Percentiles rank a stretch among this genome's conserved stretches.
These are phyloP conservation scores for Calonectris borealis DNA, from an alignment of 2,113 vertebrate species.

Conservation along the genomic window DNA sequence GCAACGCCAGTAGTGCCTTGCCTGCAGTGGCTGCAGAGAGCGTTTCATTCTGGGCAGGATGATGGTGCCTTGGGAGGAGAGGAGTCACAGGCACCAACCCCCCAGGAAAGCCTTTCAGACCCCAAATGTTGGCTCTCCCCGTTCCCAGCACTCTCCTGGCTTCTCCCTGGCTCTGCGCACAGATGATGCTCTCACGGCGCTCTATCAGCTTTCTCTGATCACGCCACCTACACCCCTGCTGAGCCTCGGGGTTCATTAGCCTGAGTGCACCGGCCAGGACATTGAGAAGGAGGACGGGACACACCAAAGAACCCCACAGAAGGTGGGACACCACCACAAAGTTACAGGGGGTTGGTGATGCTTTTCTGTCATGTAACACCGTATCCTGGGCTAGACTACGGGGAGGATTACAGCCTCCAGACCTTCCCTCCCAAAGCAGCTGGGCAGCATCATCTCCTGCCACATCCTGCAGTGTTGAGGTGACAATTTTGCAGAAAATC, in stretches of 20 bases:
- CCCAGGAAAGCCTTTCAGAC: neutral
- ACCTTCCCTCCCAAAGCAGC: neutral
- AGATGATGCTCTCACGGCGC: rapidly evolving
- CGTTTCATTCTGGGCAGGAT: neutral
- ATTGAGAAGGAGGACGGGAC: neutral
- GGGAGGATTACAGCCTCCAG: neutral
- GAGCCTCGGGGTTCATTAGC: rapidly evolving
- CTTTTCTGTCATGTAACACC: neutral
- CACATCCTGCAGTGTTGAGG: rapidly evolving
- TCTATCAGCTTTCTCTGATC: neutral
- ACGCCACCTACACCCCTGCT: neutral
- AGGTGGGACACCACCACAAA: rapidly evolving
- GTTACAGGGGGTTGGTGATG: neutral
- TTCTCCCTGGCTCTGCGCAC: neutral
- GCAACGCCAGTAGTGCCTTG: neutral
- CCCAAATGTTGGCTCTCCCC: neutral
- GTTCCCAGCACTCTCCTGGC: neutral
- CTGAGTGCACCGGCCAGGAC: neutral
- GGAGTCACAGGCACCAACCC: neutral
- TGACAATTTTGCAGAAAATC: neutral
- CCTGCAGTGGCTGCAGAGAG: neutral
- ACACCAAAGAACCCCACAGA: neutral
- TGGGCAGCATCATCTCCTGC: neutral
- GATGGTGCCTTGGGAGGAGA: neutral
- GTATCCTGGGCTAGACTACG: rapidly evolving